These are phyloP conservation scores for Metalampra italica DNA, from an alignment of 2,888 invertebrate genomes.

Conservation along the genomic window DNA sequence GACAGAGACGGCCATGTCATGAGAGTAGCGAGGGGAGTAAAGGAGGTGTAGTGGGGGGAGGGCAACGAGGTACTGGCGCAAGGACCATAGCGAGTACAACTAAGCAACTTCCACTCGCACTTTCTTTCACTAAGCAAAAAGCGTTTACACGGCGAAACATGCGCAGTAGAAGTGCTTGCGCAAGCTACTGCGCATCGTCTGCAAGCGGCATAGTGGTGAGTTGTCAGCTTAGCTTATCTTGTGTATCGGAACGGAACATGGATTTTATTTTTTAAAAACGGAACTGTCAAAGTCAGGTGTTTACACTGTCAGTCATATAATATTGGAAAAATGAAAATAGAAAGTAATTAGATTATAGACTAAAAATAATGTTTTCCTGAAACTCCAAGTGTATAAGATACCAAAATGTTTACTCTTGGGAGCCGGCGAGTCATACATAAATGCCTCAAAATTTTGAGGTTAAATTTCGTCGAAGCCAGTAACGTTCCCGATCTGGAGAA, in stretches of 20 bases:
- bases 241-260: not conserved
- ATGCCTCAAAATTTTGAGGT: conserved; percentile 74
- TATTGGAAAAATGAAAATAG: conserved; percentile 25
- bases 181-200: too few species aligned
- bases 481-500: conserved; percentile 65
- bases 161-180: too few species aligned
- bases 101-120: too few species aligned
- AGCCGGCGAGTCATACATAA: conserved; percentile 63
- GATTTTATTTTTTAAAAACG: conserved; percentile 22
- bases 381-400: conserved; percentile 14
- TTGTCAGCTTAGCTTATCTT: too few species aligned
- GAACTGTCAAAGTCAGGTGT: conserved; percentile 55
- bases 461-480: conserved; percentile 62
- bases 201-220: too few species aligned
- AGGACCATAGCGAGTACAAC: too few species aligned
- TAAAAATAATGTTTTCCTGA: conserved; percentile 35
- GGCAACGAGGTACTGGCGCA: too few species aligned
- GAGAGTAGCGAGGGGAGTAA: too few species aligned
- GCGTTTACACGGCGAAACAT: too few species aligned
- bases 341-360: conserved; percentile 36
- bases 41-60: too few species aligned
- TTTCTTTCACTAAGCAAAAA: too few species aligned
- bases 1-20: too few species aligned
- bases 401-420: conserved; percentile 57
- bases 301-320: conserved; percentile 33